These are phyloP conservation scores for Merops nubicus DNA, from an alignment of 2,113 vertebrate species.

Conservation along the genomic window DNA sequence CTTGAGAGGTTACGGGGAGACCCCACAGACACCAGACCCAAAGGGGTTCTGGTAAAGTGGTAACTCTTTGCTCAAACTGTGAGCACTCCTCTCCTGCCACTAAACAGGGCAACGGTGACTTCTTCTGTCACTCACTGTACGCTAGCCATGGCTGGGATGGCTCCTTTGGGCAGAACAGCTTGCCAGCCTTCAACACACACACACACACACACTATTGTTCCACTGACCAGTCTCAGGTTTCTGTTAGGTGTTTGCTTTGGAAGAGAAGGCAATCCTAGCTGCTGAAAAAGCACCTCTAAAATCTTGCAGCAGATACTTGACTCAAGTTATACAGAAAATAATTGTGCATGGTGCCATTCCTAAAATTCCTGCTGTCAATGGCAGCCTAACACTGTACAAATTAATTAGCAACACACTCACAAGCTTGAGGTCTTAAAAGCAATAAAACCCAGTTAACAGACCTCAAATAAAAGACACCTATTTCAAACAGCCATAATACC, in stretches of 20 bases:
- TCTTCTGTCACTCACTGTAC: neutral
- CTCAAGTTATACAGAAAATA: neutral
- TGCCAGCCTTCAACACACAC: neutral
- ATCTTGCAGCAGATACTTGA: neutral
- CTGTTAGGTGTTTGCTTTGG: neutral
- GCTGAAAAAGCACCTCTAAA: neutral
- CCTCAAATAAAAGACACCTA: neutral
- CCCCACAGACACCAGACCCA: neutral
- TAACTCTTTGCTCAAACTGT: neutral
- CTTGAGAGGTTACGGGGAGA: neutral
- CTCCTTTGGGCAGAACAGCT: neutral
- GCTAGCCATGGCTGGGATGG: neutral
- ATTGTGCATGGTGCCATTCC: fast-evolving
- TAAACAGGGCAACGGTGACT: neutral
- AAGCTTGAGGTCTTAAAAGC: neutral
- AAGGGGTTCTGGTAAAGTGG: neutral
- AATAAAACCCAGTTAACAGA: neutral
- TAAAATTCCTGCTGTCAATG: neutral
- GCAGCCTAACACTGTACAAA: neutral
- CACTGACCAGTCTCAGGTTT: neutral
- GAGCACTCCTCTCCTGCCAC: neutral
- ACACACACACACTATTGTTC: too few relatives aligned
- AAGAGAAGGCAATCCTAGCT: neutral
- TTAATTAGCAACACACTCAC: neutral
- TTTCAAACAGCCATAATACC: neutral